Conservation (phyloP, 92 coral and sea anemone genomes). For the Zoanthus gigantus region DNA sequence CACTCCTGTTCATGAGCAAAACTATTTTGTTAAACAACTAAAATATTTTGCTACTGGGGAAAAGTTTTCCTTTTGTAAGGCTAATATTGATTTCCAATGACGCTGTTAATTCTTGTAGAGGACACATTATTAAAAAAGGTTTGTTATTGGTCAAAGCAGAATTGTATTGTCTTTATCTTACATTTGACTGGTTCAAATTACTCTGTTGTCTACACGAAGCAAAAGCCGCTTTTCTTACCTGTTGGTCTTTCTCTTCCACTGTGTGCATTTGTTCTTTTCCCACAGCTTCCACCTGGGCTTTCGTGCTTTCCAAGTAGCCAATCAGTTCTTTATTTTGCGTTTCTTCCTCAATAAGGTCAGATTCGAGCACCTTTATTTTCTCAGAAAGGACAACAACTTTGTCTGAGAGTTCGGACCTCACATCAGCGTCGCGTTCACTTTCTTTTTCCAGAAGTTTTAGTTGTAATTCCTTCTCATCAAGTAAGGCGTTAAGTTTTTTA, state of each 20-base stretch:
- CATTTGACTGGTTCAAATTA: too few species aligned
- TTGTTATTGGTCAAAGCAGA: background rate
- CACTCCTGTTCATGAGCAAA: too few species aligned
- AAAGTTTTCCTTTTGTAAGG: too few species aligned
- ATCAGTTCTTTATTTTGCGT: background rate
- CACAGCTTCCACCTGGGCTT: background rate
- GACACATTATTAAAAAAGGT: too few species aligned
- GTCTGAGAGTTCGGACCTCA: conserved; percentile 25
- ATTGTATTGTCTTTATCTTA: background rate
- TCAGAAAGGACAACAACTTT: conserved; percentile 27
- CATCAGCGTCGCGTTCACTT: background rate
- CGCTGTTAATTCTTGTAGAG: too few species aligned
- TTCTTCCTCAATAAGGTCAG: conserved; percentile 1
- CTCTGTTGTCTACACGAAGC: too few species aligned
- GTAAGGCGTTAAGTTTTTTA: background rate
- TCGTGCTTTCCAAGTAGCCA: conserved; percentile 23
- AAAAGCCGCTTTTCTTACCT: background rate
- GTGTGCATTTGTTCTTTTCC: conserved; percentile 35
- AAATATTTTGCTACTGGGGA: too few species aligned
- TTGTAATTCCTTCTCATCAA: conserved; percentile 45
- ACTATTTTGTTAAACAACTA: too few species aligned
- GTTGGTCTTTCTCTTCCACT: conserved; percentile 42
- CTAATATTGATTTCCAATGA: too few species aligned
- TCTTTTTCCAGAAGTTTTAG: conserved; percentile 39
- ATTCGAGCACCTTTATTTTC: conserved; percentile 13